Evolutionary conservation across 2,797 vertebrate genomes (phyloP).

Genomic region (Lithobates sylvaticus): DNA sequence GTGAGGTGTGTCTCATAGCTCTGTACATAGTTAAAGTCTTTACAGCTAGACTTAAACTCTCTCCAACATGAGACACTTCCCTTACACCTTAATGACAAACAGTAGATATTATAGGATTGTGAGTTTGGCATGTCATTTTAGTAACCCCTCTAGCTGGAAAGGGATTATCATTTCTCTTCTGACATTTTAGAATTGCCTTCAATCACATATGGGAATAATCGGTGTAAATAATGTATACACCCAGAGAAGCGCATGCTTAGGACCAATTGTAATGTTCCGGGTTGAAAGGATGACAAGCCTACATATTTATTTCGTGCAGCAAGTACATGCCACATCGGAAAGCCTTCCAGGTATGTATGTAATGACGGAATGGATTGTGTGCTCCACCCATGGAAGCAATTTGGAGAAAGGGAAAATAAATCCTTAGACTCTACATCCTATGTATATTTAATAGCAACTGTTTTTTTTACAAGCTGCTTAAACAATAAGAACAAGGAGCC

Average conservation of each 20-base stretch:
- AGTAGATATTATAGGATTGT: constrained; percentile 14
- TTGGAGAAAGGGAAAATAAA: not conserved
- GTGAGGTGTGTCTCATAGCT: constrained; percentile 23
- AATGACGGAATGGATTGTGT: constrained; percentile 9
- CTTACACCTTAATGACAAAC: constrained; percentile 9
- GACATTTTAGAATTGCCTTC: constrained; percentile 21
- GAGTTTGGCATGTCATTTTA: not conserved
- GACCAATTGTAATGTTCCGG: constrained; percentile 20
- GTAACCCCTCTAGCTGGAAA: constrained; percentile 6
- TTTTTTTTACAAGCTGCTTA: not conserved
- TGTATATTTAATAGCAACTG: not conserved
- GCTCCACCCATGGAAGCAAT: constrained; percentile 14
- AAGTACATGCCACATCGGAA: constrained; percentile 30
- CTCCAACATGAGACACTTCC: not conserved
- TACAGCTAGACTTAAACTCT: not conserved
- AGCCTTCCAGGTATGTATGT: constrained; percentile 27
- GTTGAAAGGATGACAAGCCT: not conserved
- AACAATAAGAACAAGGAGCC: too few relatives aligned
- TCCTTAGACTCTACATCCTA: not conserved
- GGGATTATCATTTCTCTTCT: constrained; percentile 24
- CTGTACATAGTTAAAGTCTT: not conserved
- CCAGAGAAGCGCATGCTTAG: constrained; percentile 13
- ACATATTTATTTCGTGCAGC: not conserved
- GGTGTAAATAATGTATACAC: constrained; percentile 9
- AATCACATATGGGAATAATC: constrained; percentile 40